Conservation (phyloP, 2,113 vertebrate genomes). For the Trinectes maculatus region DNA sequence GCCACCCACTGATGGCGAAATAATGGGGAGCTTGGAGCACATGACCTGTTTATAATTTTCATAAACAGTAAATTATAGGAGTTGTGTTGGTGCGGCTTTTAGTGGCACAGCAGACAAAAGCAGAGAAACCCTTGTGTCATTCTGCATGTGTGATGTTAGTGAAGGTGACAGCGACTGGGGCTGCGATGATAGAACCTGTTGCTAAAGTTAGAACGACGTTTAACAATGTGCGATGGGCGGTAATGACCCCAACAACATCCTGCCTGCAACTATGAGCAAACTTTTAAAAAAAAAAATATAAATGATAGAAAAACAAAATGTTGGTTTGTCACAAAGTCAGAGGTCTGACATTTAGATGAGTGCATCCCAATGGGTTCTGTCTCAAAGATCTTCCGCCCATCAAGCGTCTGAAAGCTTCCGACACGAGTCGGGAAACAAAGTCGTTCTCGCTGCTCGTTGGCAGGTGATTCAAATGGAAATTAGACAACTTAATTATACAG, state of each 20-base stretch:
- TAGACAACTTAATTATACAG: conserved; percentile 58
- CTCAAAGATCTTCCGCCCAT: conserved; percentile 37
- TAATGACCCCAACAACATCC: conserved; percentile 13
- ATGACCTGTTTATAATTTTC: conserved; percentile 24
- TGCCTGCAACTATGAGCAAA: not conserved
- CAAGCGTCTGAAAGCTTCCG: conserved; percentile 41
- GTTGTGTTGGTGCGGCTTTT: not conserved
- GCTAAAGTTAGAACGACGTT: conserved; percentile 38
- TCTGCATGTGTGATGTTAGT: conserved; percentile 20
- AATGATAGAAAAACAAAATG: conserved; percentile 12
- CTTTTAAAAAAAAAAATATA: not conserved
- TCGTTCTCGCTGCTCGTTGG: conserved; percentile 49
- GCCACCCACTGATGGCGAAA: conserved; percentile 23
- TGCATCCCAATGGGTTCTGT: conserved; percentile 44
- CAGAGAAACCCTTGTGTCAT: conserved; percentile 20
- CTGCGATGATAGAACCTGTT: conserved; percentile 23
- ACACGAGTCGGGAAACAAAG: conserved; percentile 45
- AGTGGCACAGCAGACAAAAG: conserved; percentile 17
- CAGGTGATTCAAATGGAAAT: conserved; percentile 60
- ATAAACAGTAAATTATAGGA: conserved; percentile 30
- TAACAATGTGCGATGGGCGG: too few species aligned
- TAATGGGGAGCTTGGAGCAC: conserved; percentile 8
- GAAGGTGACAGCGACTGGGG: conserved; percentile 52
- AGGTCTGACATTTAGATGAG: conserved; percentile 48
- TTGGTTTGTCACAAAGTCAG: conserved; percentile 23